A percentile compares a stretch with the other conserved stretches of the same genome.
Evolutionary conservation across 1,140 invertebrate species (phyloP).

Genomic region (Triops cancriformis): DNA sequence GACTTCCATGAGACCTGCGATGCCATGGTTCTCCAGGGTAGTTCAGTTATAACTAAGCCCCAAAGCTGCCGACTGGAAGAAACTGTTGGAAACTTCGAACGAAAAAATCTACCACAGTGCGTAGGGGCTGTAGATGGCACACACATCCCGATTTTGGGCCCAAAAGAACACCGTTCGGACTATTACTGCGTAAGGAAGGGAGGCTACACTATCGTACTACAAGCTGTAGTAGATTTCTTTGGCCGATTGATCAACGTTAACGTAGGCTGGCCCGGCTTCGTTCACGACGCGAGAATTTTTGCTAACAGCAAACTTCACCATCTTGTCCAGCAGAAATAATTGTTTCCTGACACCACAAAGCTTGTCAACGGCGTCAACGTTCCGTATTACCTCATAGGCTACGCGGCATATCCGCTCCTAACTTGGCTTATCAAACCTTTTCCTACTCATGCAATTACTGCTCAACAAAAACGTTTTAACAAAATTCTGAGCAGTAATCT

Average conservation of each 20-base stretch:
- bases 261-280: conserved; percentile 19
- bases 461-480: background rate
- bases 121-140: background rate
- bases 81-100: background rate
- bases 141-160: background rate
- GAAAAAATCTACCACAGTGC: background rate
- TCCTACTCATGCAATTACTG: background rate
- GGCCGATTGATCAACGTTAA: conserved; percentile 7
- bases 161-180: background rate
- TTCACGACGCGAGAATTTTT: conserved; percentile 25
- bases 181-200: conserved; percentile 9
- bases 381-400: too few relatives aligned
- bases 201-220: conserved; percentile 18
- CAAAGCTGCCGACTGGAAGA: background rate
- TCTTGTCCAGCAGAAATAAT: too few relatives aligned
- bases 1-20: background rate
- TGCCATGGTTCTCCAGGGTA: background rate
- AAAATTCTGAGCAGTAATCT: background rate
- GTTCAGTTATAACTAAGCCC: background rate
- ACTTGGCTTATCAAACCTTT: background rate
- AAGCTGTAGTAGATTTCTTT: too few relatives aligned
- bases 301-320: too few relatives aligned
- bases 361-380: too few relatives aligned
- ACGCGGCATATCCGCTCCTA: too few relatives aligned
- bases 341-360: too few relatives aligned